Evolutionary conservation across 2,888 invertebrate species (phyloP).

Genomic region (Agriopis marginaria): DNA sequence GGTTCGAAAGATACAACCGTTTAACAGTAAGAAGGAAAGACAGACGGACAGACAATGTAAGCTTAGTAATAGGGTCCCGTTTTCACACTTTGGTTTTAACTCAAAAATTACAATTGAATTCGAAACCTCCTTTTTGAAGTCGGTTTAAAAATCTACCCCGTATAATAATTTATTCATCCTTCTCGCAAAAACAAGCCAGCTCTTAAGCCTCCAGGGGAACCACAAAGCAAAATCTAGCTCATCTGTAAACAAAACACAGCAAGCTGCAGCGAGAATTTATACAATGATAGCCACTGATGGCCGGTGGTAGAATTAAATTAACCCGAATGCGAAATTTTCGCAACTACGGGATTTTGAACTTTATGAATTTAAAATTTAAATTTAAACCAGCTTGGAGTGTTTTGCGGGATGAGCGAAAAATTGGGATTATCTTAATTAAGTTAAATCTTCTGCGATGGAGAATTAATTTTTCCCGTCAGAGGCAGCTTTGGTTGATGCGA

Average conservation of each 20-base stretch:
- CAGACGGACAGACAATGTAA: too few relatives aligned
- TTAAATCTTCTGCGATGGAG: constrained; percentile 20
- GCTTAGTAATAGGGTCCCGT: too few relatives aligned
- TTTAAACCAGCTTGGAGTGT: constrained; percentile 36
- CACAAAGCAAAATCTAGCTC: constrained; percentile 15
- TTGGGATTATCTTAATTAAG: constrained; percentile 51
- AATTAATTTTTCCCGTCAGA: constrained; percentile 29
- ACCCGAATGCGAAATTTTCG: constrained; percentile 35
- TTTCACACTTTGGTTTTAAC: too few relatives aligned
- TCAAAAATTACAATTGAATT: too few relatives aligned
- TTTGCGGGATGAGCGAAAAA: constrained; percentile 45
- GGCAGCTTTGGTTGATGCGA: constrained; percentile 16
- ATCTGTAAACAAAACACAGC: constrained; percentile 7
- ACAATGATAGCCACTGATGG: constrained; percentile 28
- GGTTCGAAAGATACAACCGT: too few relatives aligned
- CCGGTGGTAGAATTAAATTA: constrained; percentile 49
- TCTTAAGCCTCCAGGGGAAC: not conserved
- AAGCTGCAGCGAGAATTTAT: constrained; percentile 5
- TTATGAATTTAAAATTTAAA: constrained; percentile 36
- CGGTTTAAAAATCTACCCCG: too few relatives aligned
- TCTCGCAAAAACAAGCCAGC: not conserved
- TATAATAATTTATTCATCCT: too few relatives aligned
- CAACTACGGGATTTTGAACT: constrained; percentile 43
- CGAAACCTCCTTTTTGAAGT: too few relatives aligned
- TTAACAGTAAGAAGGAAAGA: too few relatives aligned